Evolutionary conservation across 2,888 invertebrate species (phyloP).

Genomic region (Campaea margaritaria): DNA sequence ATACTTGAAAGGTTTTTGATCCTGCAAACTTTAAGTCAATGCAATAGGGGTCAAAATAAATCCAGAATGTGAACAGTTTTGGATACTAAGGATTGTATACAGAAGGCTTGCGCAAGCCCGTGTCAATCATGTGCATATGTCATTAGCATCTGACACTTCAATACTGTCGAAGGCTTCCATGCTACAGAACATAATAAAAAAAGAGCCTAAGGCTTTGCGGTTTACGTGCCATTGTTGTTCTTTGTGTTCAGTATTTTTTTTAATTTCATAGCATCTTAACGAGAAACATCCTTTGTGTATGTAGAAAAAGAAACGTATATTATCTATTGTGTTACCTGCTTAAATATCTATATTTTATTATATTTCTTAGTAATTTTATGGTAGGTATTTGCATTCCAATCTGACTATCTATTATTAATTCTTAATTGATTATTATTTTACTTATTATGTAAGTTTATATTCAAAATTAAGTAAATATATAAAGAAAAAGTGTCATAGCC

Average conservation of each 20-base stretch:
- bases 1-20: background rate
- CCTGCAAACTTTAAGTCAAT: conserved; percentile 4
- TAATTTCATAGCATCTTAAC: conserved; percentile 1
- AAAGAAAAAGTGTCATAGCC: too few species aligned
- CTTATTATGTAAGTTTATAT: too few species aligned
- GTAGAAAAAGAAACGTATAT: background rate
- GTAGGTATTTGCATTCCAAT: too few species aligned
- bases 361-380: background rate
- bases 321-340: background rate
- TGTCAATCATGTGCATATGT: conserved; percentile 57
- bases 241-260: background rate
- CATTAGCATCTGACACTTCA: conserved; percentile 55
- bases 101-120: conserved; percentile 39
- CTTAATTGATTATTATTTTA: too few species aligned
- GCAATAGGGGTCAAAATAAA: conserved; percentile 27
- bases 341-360: background rate
- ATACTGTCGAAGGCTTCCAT: conserved; percentile 15
- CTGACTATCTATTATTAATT: too few species aligned
- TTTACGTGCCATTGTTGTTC: conserved; percentile 34
- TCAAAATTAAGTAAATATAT: too few species aligned
- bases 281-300: background rate
- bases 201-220: conserved; percentile 13
- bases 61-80: background rate
- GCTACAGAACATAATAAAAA: background rate
- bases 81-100: conserved; percentile 1